phyloP scores from a whole-genome alignment of 2,888 invertebrate genomes.

The Icerya purchasi region DNA sequence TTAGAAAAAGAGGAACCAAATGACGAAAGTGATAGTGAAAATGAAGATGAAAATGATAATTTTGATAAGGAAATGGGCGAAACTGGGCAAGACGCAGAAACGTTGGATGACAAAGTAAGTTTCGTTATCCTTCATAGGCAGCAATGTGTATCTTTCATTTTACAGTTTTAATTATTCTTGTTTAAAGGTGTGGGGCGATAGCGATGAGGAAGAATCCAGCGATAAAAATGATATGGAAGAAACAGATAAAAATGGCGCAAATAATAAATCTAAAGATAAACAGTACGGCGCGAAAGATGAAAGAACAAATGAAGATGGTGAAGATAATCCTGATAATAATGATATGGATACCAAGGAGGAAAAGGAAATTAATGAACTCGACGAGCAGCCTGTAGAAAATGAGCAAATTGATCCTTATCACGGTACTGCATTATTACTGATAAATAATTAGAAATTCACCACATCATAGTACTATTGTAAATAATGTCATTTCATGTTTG shows the following conservation, averaged over 20 bases:
- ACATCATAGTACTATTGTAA: too few relatives aligned
- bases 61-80: constrained; percentile 94
- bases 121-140: neutral
- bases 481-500: too few relatives aligned
- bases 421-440: too few relatives aligned
- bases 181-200: constrained; percentile 31
- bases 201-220: constrained; percentile 53
- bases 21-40: constrained; percentile 38
- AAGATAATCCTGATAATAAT: constrained; percentile 34
- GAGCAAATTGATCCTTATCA: constrained; percentile 67
- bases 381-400: constrained; percentile 51
- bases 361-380: constrained; percentile 59
- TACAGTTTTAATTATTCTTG: constrained; percentile 6
- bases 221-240: constrained; percentile 36
- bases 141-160: neutral
- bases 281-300: constrained; percentile 57
- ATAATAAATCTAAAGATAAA: constrained; percentile 41
- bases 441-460: too few relatives aligned
- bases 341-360: constrained; percentile 33
- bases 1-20: constrained; percentile 40
- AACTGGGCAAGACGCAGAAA: constrained; percentile 64
- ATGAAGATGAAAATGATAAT: constrained; percentile 49
- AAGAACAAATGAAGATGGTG: constrained; percentile 28
- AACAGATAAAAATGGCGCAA: constrained; percentile 32
- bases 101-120: constrained; percentile 30